Evolutionary conservation across 2,113 vertebrate genomes (phyloP).

Genomic region (Oreochromis aureus): DNA sequence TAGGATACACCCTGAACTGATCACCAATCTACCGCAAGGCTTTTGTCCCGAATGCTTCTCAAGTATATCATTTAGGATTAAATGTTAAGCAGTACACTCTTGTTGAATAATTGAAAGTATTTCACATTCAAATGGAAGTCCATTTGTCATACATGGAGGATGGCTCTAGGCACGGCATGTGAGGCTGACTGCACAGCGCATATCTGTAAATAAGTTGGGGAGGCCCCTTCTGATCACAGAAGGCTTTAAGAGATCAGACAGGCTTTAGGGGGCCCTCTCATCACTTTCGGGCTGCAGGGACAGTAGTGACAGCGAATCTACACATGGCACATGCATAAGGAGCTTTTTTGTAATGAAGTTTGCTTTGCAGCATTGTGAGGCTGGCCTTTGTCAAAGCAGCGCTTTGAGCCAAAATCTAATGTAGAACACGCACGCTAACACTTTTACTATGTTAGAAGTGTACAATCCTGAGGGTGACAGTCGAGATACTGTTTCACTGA

Average conservation of each 20-base stretch:
- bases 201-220: conserved; percentile 36
- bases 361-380: background rate
- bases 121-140: background rate
- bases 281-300: background rate
- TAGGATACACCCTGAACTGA: background rate
- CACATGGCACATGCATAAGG: background rate
- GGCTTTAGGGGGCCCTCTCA: conserved; percentile 21
- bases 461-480: background rate
- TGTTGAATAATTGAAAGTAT: background rate
- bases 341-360: background rate
- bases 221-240: background rate
- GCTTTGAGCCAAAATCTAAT: background rate
- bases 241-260: conserved; percentile 41
- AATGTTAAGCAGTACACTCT: background rate
- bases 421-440: background rate
- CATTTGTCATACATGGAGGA: background rate
- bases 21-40: background rate
- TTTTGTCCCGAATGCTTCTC: background rate
- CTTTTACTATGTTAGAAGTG: background rate
- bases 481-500: background rate
- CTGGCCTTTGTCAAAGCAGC: background rate
- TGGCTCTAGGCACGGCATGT: background rate
- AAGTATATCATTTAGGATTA: background rate
- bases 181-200: conserved; percentile 34
- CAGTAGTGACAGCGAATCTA: background rate